Conservation (phyloP, 2,113 vertebrate species). For the Rhizomys pruinosus region DNA sequence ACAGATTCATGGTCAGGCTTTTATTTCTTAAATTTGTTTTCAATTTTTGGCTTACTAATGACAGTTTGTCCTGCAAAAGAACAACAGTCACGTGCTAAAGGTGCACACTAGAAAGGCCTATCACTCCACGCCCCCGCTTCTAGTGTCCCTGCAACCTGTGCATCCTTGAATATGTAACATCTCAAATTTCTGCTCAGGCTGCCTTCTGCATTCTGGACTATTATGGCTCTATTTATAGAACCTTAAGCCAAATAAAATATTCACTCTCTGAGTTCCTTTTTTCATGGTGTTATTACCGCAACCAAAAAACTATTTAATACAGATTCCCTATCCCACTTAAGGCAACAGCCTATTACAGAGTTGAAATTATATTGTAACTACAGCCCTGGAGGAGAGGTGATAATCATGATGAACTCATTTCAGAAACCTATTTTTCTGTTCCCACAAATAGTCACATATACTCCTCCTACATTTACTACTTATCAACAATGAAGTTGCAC, state of each 20-base stretch:
- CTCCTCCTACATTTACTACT: neutral
- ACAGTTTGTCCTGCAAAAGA: neutral
- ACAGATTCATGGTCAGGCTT: neutral
- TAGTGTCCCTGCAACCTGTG: no score
- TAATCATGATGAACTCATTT: neutral
- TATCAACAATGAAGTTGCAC: neutral
- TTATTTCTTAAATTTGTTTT: neutral
- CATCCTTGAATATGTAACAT: no score
- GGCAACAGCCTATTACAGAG: neutral
- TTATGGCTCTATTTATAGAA: no score
- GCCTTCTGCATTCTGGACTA: no score
- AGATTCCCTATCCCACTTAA: neutral
- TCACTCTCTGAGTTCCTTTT: neutral
- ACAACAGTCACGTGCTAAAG: neutral
- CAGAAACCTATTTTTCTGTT: neutral
- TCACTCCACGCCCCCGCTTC: neutral
- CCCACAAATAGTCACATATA: neutral
- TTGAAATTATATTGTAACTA: neutral
- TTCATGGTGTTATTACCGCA: neutral
- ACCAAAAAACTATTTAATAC: no score
- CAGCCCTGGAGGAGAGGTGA: neutral
- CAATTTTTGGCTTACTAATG: neutral
- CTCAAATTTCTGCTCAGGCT: no score
- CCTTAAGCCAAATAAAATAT: neutral
- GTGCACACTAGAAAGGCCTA: neutral